Percentiles rank a stretch among this genome's conserved stretches.
phyloP scores from a whole-genome alignment of 1,140 invertebrate genomes.

The Saccostrea cuccullata region DNA sequence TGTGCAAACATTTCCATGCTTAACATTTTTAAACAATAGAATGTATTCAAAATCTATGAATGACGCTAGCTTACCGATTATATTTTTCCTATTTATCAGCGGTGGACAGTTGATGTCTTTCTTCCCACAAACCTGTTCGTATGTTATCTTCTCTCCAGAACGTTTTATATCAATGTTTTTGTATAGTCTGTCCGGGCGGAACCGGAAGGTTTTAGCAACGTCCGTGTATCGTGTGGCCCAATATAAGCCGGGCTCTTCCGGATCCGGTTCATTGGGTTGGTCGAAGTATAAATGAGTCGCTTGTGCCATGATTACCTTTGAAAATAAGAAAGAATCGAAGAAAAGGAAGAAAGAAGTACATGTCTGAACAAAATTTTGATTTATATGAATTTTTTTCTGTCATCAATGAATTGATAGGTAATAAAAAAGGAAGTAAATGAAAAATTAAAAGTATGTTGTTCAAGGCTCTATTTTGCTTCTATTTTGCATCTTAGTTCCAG shows the following conservation, averaged over 20 bases:
- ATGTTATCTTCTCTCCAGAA: conserved; percentile 49
- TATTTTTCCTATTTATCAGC: conserved; percentile 61
- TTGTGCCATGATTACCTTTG: conserved; percentile 72
- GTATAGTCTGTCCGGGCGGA: conserved; percentile 63
- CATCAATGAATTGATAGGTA: no score
- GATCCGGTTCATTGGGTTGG: conserved; percentile 73
- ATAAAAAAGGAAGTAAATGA: no score
- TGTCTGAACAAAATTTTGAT: no score
- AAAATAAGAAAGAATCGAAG: no score
- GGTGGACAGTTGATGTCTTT: conserved; percentile 58
- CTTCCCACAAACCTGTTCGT: conserved; percentile 52
- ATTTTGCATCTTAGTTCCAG: no score
- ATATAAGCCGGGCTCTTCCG: conserved; percentile 72
- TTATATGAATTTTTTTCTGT: no score
- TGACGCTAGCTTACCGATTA: conserved; percentile 61
- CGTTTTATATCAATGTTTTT: conserved; percentile 58
- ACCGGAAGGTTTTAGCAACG: conserved; percentile 65
- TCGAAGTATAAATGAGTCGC: conserved; percentile 74
- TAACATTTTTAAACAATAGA: not conserved
- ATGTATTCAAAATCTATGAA: not conserved
- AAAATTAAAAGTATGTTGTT: no score
- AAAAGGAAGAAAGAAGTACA: no score
- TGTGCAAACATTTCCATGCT: not conserved
- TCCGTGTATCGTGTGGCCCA: conserved; percentile 69
- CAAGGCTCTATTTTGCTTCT: no score